Evolutionary conservation across 1,140 invertebrate species (phyloP), one percentile per base, ranked within the genome.

Genomic region (Aphis gossypii): DNA sequence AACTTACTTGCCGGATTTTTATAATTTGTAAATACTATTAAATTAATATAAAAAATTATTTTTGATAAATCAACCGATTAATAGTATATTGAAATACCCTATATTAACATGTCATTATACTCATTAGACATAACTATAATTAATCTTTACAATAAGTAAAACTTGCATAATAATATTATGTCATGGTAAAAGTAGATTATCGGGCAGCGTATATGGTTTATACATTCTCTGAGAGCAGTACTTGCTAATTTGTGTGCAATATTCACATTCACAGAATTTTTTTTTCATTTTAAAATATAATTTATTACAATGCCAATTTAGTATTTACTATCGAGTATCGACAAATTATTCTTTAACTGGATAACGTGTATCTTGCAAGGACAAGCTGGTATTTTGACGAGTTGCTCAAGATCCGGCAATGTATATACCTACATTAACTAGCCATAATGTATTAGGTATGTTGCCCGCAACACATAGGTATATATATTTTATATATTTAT

Each of bases 321-420:
- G 1, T 41, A 25, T 56, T 25, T 9, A n/a, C 3, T n/a, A 14
- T 14, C 0, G 30, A n/a, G 0, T n/a, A 14, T 14, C 0, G 30
- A 30, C 11, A 76, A 76, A 76, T 76, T 76, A 76, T 76, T 76
- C 14, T 76, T n/a, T 76, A 5, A 35, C n/a, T 4, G 60, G 30
- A 76, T 4, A 20, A 35, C 30, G 4, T 14, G 18, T n/a, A n/a
- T n/a, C 5, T n/a, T n/a, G 5, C 60, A 1, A 1, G 30, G 11
- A 30, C 30, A 11, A 30, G 23, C 54, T 51, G 56, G 25, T 60
- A 60, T 60, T 60, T 56, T 56, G 25, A 56, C 9, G 60, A 68
- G 30, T 68, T 68, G 0, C 60, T 5, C n/a, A 35, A 76, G n/a
- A 76, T 76, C n/a, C 60, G 60, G 9, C 14, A 76, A n/a, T 5